Conservation (phyloP, 2,888 invertebrate genomes). For the Temnothorax rugatulus region DNA sequence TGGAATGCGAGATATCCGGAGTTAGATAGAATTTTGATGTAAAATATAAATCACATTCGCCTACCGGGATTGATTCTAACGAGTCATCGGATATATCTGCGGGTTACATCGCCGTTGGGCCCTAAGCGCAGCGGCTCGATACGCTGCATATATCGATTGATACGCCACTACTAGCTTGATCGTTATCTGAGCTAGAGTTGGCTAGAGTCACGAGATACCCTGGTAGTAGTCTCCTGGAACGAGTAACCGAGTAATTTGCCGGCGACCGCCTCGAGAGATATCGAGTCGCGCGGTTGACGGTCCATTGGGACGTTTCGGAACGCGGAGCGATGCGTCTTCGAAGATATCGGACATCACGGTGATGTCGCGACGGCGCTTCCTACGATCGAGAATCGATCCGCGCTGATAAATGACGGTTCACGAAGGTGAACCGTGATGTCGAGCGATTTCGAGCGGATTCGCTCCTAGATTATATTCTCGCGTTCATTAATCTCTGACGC, state of each 20-base stretch:
- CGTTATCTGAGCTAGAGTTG: conserved; percentile 65
- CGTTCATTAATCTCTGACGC: conserved; percentile 39
- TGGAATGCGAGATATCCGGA: background rate
- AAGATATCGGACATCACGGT: conserved; percentile 42
- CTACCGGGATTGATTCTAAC: conserved; percentile 28
- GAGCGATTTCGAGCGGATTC: conserved; percentile 44
- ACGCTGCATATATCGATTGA: conserved; percentile 50
- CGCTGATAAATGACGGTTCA: conserved; percentile 46
- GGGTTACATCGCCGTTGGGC: conserved; percentile 31
- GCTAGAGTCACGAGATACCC: conserved; percentile 51
- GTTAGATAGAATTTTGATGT: background rate
- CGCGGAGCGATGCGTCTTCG: conserved; percentile 39
- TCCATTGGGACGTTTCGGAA: conserved; percentile 22
- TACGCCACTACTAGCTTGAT: conserved; percentile 60
- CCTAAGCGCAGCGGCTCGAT: conserved; percentile 17
- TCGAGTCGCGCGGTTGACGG: conserved; percentile 34
- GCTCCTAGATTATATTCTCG: conserved; percentile 9
- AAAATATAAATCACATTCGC: background rate
- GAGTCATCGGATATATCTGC: conserved; percentile 51
- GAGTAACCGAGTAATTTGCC: conserved; percentile 67
- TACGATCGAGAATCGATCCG: conserved; percentile 62
- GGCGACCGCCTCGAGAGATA: conserved; percentile 58
- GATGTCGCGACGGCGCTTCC: conserved; percentile 52
- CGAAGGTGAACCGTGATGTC: conserved; percentile 25
- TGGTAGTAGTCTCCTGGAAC: conserved; percentile 43